These are phyloP conservation scores for Scaptomyza tumidula DNA, from an alignment of 2,888 invertebrate species.

Conservation along the genomic window DNA sequence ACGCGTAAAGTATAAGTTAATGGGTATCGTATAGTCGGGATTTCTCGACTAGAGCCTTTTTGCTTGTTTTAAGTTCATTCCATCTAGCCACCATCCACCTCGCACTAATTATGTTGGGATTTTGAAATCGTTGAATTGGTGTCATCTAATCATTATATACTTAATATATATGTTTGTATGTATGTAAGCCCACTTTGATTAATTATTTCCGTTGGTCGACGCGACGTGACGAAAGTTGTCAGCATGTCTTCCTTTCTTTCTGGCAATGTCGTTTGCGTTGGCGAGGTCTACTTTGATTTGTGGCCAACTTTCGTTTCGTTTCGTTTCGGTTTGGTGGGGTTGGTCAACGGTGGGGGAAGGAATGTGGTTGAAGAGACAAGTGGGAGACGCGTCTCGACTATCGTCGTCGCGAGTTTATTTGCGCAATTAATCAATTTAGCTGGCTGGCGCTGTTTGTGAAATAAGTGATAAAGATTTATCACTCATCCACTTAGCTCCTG, in stretches of 20 bases:
- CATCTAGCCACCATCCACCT: not conserved
- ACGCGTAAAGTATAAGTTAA: no score
- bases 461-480: constrained; percentile 79
- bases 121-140: constrained; percentile 40
- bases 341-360: not conserved
- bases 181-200: constrained; percentile 62
- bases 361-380: constrained; percentile 17
- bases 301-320: constrained; percentile 49
- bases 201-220: constrained; percentile 75
- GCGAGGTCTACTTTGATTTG: constrained; percentile 59
- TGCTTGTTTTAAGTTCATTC: no score
- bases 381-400: constrained; percentile 29
- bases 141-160: constrained; percentile 78
- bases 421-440: constrained; percentile 77
- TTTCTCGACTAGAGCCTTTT: no score
- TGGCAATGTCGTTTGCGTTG: not conserved
- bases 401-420: constrained; percentile 66
- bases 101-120: constrained; percentile 49
- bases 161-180: constrained; percentile 47
- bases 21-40: no score
- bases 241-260: constrained; percentile 18
- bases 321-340: constrained; percentile 13
- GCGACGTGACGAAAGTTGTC: constrained; percentile 70
- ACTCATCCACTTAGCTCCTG: constrained; percentile 52
- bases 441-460: constrained; percentile 58